Percentiles rank a stretch among this genome's conserved stretches.
Evolutionary conservation across 2,888 invertebrate species (phyloP).

Genomic region (Theodoxus fluviatilis): DNA sequence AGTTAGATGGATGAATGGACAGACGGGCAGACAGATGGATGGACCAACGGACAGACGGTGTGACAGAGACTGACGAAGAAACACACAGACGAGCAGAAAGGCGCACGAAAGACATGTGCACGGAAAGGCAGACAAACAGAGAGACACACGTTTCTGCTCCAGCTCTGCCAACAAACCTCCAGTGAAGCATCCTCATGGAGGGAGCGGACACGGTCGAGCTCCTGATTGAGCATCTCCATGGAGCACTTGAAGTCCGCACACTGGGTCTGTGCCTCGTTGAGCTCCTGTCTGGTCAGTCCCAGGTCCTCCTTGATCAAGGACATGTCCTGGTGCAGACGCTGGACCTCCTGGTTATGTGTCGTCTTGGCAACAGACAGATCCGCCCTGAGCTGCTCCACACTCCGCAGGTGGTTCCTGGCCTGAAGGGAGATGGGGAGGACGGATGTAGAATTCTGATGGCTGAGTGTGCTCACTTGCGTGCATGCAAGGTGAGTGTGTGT

Average conservation of each 20-base stretch:
- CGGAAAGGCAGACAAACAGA: too few species aligned
- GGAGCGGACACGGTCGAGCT: constrained; percentile 47
- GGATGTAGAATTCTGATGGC: too few species aligned
- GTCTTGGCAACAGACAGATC: constrained; percentile 52
- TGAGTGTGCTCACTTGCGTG: neutral
- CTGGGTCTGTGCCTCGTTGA: constrained; percentile 47
- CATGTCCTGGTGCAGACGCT: constrained; percentile 53
- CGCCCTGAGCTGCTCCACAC: constrained; percentile 57
- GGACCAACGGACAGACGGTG: too few species aligned
- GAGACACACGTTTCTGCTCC: too few species aligned
- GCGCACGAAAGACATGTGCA: too few species aligned
- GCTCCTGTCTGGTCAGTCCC: constrained; percentile 42
- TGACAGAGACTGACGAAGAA: too few species aligned
- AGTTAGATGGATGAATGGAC: too few species aligned
- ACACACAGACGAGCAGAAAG: too few species aligned
- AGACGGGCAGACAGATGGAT: too few species aligned
- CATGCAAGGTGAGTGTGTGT: neutral
- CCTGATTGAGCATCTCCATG: constrained; percentile 47
- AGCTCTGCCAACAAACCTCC: too few species aligned
- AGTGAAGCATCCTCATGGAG: constrained; percentile 49
- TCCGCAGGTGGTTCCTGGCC: constrained; percentile 57
- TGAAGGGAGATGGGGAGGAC: constrained; percentile 29
- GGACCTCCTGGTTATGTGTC: constrained; percentile 52
- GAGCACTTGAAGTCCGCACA: constrained; percentile 44
- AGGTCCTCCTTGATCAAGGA: constrained; percentile 48